phyloP scores from a whole-genome alignment of 2,888 invertebrate species.

The Drosophila aldrichi region DNA sequence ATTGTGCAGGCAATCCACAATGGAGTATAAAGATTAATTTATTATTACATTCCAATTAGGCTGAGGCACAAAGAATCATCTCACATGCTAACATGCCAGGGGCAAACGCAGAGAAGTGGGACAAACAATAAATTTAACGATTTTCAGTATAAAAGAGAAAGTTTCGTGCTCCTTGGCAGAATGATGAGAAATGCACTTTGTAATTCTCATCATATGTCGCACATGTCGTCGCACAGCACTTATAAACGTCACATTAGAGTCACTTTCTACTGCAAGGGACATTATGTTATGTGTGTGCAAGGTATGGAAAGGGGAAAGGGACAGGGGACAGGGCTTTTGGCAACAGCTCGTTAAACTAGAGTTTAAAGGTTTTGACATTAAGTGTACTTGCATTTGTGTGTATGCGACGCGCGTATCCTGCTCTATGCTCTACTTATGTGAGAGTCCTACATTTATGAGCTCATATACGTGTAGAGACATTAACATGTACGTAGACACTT shows the following conservation, averaged over 20 bases:
- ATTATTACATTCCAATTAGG: conserved; percentile 1
- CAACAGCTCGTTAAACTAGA: conserved; percentile 69
- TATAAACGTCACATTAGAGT: conserved; percentile 79
- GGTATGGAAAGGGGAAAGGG: too few species aligned
- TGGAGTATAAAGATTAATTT: neutral
- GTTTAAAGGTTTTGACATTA: conserved; percentile 57
- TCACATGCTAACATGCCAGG: neutral
- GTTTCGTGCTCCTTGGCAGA: conserved; percentile 39
- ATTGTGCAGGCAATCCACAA: neutral
- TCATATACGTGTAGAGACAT: conserved; percentile 9
- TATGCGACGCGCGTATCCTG: conserved; percentile 42
- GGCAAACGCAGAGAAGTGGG: neutral
- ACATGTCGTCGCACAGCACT: conserved; percentile 70
- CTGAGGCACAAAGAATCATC: too few species aligned
- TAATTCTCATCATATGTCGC: conserved; percentile 69
- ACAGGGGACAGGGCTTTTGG: conserved; percentile 12
- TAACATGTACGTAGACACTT: neutral
- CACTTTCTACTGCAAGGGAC: conserved; percentile 49
- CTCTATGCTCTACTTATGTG: conserved; percentile 44
- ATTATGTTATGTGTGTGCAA: conserved; percentile 2
- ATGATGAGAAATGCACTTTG: conserved; percentile 77
- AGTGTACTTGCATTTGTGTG: conserved; percentile 38
- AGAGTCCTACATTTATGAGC: conserved; percentile 26
- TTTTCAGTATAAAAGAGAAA: conserved; percentile 19
- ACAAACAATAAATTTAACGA: conserved; percentile 16